Conservation (phyloP, 2,113 vertebrate species). For the Apodemus sylvaticus region DNA sequence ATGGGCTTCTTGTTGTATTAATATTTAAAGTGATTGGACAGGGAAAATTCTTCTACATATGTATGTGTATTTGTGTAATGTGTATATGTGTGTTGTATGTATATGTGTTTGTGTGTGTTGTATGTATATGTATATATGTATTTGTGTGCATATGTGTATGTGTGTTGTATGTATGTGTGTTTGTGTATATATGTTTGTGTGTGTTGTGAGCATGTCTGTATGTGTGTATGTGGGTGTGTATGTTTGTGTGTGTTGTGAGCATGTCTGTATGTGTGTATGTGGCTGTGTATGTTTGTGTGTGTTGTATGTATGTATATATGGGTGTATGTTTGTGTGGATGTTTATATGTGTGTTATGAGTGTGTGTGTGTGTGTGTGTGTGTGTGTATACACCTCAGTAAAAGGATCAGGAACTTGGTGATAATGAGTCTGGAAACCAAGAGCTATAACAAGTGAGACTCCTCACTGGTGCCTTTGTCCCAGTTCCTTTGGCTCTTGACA, state of each 20-base stretch:
- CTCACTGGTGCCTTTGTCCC: conserved; percentile 12
- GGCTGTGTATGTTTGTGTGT: no score
- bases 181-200: not conserved
- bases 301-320: no score
- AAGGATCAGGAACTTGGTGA: not conserved
- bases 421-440: conserved; percentile 59
- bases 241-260: not conserved
- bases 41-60: no score
- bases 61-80: not conserved
- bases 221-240: not conserved
- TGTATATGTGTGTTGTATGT: no score
- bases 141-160: not conserved
- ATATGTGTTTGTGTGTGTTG: not conserved
- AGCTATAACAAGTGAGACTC: conserved; percentile 21
- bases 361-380: not conserved
- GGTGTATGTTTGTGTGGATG: not conserved
- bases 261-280: not conserved
- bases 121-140: not conserved
- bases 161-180: not conserved
- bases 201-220: not conserved
- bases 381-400: not conserved
- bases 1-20: no score
- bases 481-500: conserved; percentile 4
- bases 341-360: not conserved
- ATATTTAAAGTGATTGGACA: no score